Evolutionary conservation across 2,888 invertebrate genomes (phyloP), one percentile per base, ranked within the genome.

Genomic region (Lysandra coridon): DNA sequence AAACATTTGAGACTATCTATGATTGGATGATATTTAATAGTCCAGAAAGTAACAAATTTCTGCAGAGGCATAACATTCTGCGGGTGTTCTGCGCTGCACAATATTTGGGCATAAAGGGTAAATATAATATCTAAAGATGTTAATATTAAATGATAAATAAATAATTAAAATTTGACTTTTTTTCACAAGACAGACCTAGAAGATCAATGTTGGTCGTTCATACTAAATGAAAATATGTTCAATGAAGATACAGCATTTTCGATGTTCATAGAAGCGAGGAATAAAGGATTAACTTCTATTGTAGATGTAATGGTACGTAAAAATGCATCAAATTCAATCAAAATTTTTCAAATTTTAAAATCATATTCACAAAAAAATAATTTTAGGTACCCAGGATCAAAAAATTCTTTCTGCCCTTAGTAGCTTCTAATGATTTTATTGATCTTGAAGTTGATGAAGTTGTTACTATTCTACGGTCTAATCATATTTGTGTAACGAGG

Each of bases 1-100:
- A 94, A 82, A 95, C 97, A 1, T 97, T 97, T 86, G 95, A 95
- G 78, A 95, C 96, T 81, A 96, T 97, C 79, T 98, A 97, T 89
- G 96, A 97, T 83, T 98, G 97, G 97, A 97, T 97, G 97, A 95
- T 97, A 83, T 95, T 95, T 80, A 90, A 92, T 40, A 96, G 95
- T 7, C 94, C 92, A 79, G 96, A 96, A 4, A 96, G 96, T 82
- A 96, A 95, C 82, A 96, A 96, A 79, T 90, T 96, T 2, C 89
- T 97, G 0, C 96, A 95, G 80, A 95, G 97, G 77, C 96, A 96
- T 79, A 97, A 97, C 81, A 95, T 97, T 74, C 89, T 97, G 78
- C 96, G 97, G 85, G 91, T 97, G 44, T 96, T 97, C 84, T 96
- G 95, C 84, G 97, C 97, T 0, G 96, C 97, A 0, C 96, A 96